Conservation (phyloP, 2,888 invertebrate species). For the Caenorhabditis japonica region DNA sequence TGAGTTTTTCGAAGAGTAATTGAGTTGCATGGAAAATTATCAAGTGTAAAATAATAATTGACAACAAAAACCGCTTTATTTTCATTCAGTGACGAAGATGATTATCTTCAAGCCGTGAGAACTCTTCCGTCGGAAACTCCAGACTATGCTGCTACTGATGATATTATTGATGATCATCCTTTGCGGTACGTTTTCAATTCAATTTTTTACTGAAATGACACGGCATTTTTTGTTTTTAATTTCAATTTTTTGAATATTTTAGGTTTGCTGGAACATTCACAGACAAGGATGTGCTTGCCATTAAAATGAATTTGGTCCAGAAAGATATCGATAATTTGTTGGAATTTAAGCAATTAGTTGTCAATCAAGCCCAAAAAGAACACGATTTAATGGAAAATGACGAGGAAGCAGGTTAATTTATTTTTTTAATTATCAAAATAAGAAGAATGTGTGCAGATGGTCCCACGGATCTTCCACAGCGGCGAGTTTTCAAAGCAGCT, state of each 20-base stretch:
- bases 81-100: conserved; percentile 53
- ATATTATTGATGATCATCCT: conserved; percentile 31
- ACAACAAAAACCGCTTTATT: no score
- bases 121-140: conserved; percentile 5
- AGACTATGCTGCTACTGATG: conserved; percentile 13
- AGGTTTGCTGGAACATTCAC: conserved; percentile 36
- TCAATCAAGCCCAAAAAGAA: conserved; percentile 21
- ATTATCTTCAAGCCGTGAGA: conserved; percentile 23
- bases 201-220: not conserved
- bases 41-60: not conserved
- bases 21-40: no score
- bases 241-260: not conserved
- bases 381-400: conserved; percentile 15
- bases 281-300: conserved; percentile 42
- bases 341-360: conserved; percentile 8
- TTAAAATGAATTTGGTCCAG: conserved; percentile 23
- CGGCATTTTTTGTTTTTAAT: not conserved
- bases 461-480: conserved; percentile 18
- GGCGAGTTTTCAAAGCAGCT: conserved; percentile 6
- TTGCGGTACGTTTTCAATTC: conserved; percentile 11
- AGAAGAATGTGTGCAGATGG: not conserved
- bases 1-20: no score
- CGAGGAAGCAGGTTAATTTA: conserved; percentile 5
- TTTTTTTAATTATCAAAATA: not conserved
- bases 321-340: conserved; percentile 39